These are phyloP conservation scores for Okapia johnstoni DNA, from an alignment of 2,113 vertebrate species.

Conservation along the genomic window DNA sequence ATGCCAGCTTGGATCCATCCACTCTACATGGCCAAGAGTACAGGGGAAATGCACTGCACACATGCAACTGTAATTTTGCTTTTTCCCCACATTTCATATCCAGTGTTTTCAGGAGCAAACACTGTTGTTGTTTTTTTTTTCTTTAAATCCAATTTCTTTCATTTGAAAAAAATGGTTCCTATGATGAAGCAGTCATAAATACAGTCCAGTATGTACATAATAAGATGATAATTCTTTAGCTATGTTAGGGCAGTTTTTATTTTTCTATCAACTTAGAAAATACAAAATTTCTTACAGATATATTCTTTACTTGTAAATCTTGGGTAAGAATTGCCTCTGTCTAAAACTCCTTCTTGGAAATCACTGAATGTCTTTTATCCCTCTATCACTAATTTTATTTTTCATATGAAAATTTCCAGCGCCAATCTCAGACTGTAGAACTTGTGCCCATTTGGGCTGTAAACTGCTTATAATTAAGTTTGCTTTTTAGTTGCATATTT, in stretches of 20 bases:
- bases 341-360: not conserved
- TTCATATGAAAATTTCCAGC: not conserved
- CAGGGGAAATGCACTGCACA: not conserved
- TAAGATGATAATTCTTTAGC: conserved; percentile 9
- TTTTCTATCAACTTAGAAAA: not conserved
- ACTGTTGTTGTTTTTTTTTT: not conserved
- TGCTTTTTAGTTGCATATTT: conserved; percentile 27
- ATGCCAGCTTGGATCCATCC: not conserved
- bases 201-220: not conserved
- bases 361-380: not conserved
- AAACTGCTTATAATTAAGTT: conserved; percentile 34
- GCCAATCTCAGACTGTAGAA: not conserved
- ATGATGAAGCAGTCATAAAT: conserved; percentile 28
- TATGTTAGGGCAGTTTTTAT: not conserved
- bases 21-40: rapidly evolving
- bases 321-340: not conserved
- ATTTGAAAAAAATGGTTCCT: not conserved
- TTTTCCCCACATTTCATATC: rapidly evolving
- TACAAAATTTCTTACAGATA: not conserved
- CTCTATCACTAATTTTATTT: conserved; percentile 27
- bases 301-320: not conserved
- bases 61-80: not conserved
- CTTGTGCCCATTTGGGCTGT: not conserved
- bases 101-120: not conserved
- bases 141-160: not conserved